Percentiles rank a stretch among this genome's conserved stretches.
phyloP scores from a whole-genome alignment of 2,113 vertebrate species.

The Eidolon helvum region DNA sequence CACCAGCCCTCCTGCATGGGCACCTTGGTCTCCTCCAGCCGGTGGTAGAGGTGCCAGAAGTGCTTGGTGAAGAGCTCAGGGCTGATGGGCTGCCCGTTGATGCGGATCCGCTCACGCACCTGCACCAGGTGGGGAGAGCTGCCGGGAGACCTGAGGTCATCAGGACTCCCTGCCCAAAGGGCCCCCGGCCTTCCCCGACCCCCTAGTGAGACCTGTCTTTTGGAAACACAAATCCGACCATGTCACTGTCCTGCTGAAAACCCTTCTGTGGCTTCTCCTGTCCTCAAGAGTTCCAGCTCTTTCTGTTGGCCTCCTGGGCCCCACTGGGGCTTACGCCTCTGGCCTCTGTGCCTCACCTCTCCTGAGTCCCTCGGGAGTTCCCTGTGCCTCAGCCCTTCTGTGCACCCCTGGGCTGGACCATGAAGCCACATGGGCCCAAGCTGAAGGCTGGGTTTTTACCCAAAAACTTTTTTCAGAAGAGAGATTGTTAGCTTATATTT shows the following conservation, averaged over 20 bases:
- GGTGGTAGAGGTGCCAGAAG: constrained; percentile 95
- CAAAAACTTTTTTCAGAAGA: neutral
- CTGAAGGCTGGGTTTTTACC: neutral
- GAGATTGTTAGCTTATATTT: neutral
- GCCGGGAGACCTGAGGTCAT: constrained; percentile 43
- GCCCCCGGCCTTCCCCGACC: neutral
- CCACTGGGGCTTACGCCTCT: accelerated
- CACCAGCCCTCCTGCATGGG: neutral
- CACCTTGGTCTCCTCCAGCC: constrained; percentile 92
- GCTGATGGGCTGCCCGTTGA: constrained; percentile 94
- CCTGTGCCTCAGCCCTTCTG: neutral
- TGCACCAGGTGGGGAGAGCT: constrained; percentile 98
- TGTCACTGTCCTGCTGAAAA: neutral
- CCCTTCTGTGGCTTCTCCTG: neutral
- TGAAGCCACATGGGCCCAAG: neutral
- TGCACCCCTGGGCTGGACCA: too few relatives aligned
- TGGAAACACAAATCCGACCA: neutral
- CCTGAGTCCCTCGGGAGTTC: neutral
- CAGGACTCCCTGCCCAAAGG: neutral
- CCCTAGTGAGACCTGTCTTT: neutral
- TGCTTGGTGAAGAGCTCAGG: constrained; percentile 95
- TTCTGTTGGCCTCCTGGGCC: neutral
- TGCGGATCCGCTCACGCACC: constrained; percentile 95
- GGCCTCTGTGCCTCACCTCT: neutral
- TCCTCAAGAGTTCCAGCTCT: neutral